These are phyloP conservation scores for Rhogogaster chlorosoma DNA, from an alignment of 2,888 invertebrate genomes.

Conservation along the genomic window DNA sequence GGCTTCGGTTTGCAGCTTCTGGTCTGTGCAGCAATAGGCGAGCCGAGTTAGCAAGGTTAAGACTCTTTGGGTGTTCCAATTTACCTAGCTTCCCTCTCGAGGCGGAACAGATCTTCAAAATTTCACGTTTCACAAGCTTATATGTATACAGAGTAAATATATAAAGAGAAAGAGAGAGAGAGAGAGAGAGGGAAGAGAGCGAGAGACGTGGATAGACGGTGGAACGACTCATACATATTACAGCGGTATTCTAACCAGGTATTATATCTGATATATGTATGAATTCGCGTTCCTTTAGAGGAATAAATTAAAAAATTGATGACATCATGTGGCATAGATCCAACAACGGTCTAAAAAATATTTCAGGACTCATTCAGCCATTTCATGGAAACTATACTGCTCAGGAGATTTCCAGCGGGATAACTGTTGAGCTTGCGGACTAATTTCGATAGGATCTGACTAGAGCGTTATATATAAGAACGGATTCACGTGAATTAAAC, in stretches of 20 bases:
- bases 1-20: not conserved
- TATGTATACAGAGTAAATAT: not conserved
- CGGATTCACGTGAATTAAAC: not conserved
- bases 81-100: constrained; percentile 33
- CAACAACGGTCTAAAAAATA: not conserved
- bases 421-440: not conserved
- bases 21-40: not conserved
- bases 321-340: not conserved
- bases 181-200: not conserved
- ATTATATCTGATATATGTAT: not conserved
- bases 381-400: not conserved
- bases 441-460: not conserved
- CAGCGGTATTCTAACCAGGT: not conserved
- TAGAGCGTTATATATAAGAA: too few relatives aligned
- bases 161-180: not conserved
- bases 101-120: constrained; percentile 25
- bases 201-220: not conserved
- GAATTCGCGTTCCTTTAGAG: not conserved
- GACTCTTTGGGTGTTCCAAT: constrained; percentile 36
- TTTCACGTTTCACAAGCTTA: not conserved
- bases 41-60: constrained; percentile 18
- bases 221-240: not conserved
- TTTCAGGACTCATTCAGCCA: not conserved
- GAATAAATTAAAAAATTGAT: not conserved
- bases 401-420: not conserved